These are phyloP conservation scores for Varroa destructor DNA, from an alignment of 1,140 invertebrate genomes.

Conservation along the genomic window DNA sequence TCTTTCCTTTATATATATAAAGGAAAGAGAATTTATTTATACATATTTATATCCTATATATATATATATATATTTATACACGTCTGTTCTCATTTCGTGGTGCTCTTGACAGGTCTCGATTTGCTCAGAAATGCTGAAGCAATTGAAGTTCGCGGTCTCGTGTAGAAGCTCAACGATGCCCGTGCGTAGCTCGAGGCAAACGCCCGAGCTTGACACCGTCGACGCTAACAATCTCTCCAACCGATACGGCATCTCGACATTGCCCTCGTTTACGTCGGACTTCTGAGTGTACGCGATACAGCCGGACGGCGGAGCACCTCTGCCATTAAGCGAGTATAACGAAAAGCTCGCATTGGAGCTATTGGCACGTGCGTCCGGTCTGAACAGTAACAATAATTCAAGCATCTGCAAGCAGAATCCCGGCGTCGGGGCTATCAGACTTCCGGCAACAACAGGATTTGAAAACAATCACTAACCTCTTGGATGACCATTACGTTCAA, in stretches of 20 bases:
- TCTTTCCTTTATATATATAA: too few relatives aligned
- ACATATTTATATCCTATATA: too few relatives aligned
- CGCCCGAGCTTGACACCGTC: conserved; percentile 20
- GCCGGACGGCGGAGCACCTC: conserved; percentile 25
- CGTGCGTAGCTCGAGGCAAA: conserved; percentile 29
- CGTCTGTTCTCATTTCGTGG: too few relatives aligned
- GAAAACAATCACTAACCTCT: too few relatives aligned
- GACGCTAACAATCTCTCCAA: conserved; percentile 19
- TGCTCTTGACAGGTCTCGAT: conserved; percentile 33
- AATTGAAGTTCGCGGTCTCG: conserved; percentile 37
- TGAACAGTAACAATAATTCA: background rate
- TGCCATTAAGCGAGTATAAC: background rate
- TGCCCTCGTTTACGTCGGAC: conserved; percentile 28
- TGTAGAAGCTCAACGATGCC: conserved; percentile 37
- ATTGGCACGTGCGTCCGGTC: background rate
- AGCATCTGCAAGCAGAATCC: background rate
- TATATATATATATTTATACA: too few relatives aligned
- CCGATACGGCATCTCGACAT: conserved; percentile 24
- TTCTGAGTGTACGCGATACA: conserved; percentile 28
- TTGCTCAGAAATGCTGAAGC: conserved; percentile 37
- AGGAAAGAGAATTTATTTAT: too few relatives aligned
- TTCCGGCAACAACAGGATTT: too few relatives aligned
- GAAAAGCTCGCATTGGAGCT: conserved; percentile 18
- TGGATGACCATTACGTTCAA: too few relatives aligned
- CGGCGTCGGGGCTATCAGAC: too few relatives aligned